Evolutionary conservation across 2,797 vertebrate genomes (phyloP).

Genomic region (Rhadinocentrus ornatus): DNA sequence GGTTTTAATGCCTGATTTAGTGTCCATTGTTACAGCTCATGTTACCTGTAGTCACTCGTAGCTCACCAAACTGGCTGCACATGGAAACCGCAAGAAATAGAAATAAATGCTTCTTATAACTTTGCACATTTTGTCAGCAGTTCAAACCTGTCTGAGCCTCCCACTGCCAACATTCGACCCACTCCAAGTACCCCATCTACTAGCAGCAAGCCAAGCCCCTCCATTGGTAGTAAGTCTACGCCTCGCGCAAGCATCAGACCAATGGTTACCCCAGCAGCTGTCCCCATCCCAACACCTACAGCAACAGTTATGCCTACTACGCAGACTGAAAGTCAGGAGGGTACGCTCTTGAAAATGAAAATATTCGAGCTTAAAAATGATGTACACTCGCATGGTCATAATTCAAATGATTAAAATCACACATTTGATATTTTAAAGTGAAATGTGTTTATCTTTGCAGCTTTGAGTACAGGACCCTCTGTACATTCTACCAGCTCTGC

Average conservation of each 20-base stretch:
- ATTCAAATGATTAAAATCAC: not conserved
- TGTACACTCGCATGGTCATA: not conserved
- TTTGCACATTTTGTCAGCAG: slow-evolving; percentile 65
- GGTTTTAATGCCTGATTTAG: not conserved
- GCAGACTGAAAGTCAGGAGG: slow-evolving; percentile 94
- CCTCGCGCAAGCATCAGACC: slow-evolving; percentile 97
- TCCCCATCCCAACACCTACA: slow-evolving; percentile 92
- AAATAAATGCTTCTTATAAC: not conserved
- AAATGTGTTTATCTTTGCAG: slow-evolving; percentile 57
- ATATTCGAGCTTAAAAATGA: not conserved
- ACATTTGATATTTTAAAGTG: not conserved
- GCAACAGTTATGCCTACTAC: slow-evolving; percentile 99
- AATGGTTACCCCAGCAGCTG: slow-evolving; percentile 93
- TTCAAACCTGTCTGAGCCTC: slow-evolving; percentile 91
- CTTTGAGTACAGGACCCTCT: slow-evolving; percentile 88
- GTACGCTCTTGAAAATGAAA: slow-evolving; percentile 71
- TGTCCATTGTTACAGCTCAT: not conserved
- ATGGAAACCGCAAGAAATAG: not conserved
- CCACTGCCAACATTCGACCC: slow-evolving; percentile 97
- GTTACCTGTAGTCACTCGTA: not conserved
- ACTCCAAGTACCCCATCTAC: slow-evolving; percentile 89
- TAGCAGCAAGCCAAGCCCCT: slow-evolving; percentile 91
- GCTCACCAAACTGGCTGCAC: not conserved
- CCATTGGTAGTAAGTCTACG: slow-evolving; percentile 90
- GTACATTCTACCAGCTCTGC: slow-evolving; percentile 93